Percentiles rank a stretch among this genome's conserved stretches.
Evolutionary conservation across 2,797 vertebrate species (phyloP).

Genomic region (Garrulus glandarius): DNA sequence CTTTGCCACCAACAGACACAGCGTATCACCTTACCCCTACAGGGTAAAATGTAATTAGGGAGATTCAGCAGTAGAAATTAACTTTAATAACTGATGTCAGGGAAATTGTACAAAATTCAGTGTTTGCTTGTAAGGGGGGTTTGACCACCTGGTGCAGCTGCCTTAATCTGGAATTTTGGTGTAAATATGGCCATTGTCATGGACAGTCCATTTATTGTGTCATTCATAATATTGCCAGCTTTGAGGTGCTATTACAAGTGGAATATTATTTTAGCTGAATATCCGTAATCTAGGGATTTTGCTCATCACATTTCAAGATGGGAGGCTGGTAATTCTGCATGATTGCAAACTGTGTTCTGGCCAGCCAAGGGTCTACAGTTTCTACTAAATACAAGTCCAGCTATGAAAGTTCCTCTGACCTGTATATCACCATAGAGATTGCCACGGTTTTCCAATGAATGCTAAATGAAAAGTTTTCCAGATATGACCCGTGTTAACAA

Average conservation of each 20-base stretch:
- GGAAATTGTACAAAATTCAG: not conserved
- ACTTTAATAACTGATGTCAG: not conserved
- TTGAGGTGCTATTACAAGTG: not conserved
- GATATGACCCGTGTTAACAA: not conserved
- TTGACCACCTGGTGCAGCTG: not conserved
- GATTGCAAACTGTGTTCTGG: not conserved
- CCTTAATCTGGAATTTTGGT: not conserved
- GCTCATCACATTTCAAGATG: not conserved
- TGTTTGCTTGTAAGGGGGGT: not conserved
- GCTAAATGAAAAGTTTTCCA: not conserved
- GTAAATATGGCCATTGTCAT: not conserved
- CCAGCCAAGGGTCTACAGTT: not conserved
- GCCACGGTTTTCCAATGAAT: not conserved
- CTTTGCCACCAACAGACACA: not conserved
- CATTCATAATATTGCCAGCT: not conserved
- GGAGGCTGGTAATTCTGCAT: not conserved
- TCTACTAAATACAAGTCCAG: not conserved
- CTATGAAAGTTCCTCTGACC: not conserved
- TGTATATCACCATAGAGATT: not conserved
- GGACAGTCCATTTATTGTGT: not conserved
- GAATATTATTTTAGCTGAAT: not conserved
- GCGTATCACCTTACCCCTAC: fast-evolving
- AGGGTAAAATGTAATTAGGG: not conserved
- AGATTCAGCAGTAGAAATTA: not conserved
- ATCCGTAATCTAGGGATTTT: not conserved